Percentiles rank a stretch among this genome's conserved stretches.
Conservation (phyloP, 1,140 invertebrate genomes). For the Luehdorfia chinensis region DNA sequence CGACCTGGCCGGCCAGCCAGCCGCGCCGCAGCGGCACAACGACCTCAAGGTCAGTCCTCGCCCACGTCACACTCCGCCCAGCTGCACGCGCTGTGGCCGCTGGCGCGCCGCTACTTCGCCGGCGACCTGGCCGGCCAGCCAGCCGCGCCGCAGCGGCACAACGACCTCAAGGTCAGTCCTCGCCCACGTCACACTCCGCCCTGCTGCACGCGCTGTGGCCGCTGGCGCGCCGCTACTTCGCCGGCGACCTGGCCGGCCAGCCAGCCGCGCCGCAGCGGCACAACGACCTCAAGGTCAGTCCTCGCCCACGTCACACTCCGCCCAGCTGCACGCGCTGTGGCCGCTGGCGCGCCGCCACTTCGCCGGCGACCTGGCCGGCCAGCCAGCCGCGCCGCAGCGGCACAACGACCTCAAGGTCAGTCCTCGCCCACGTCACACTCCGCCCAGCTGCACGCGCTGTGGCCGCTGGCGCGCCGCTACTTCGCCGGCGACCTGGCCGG, state of each 20-base stretch:
- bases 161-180: conserved; percentile 44
- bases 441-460: conserved; percentile 54
- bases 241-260: conserved; percentile 55
- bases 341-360: conserved; percentile 58
- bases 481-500: conserved; percentile 63
- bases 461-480: conserved; percentile 57
- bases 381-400: conserved; percentile 31
- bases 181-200: conserved; percentile 8
- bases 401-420: conserved; percentile 50
- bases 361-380: conserved; percentile 59
- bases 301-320: conserved; percentile 1
- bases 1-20: conserved; percentile 52
- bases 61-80: conserved; percentile 24
- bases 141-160: conserved; percentile 32
- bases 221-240: conserved; percentile 58
- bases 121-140: conserved; percentile 58
- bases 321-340: conserved; percentile 63
- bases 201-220: conserved; percentile 64
- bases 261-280: conserved; percentile 37
- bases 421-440: neutral
- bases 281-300: conserved; percentile 44
- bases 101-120: conserved; percentile 58
- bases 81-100: conserved; percentile 61
- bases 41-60: conserved; percentile 43
- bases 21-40: conserved; percentile 32